Base-by-base conservation (phyloP, 92 coral and sea anemone species). In the Parazoanthus atlanticus region DNA sequence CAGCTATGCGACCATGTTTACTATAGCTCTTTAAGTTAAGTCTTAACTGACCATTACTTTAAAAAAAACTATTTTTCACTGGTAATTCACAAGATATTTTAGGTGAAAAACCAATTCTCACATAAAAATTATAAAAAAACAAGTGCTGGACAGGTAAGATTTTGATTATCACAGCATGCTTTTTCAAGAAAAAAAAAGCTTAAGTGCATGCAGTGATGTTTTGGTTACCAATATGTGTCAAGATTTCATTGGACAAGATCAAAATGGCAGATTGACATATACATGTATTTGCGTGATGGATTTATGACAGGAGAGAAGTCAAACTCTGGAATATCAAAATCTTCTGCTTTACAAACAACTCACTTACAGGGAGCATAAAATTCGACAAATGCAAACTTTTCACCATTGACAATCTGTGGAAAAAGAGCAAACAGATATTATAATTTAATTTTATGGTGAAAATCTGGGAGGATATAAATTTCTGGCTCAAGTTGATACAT, bases 331-430 rank as follows among this genome's bases (percentile, higher is more conserved):
- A 31, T 33, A 31, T 1, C 19, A 9, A 15, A 17, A 13, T 29
- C 76, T 31, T 33, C 9, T 33, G 36, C 78, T 15, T 74, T 74
- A 5, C 78, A 32, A 15, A 12, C 32, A 12, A 13, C 10, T 74
- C 71, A 93, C 98, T 93, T 91, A 95, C 98, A 95, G 9, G 98
- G 98, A 4, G 98, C 98, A 81, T 72, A 95, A 58, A 95, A 95
- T 88, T 95, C 98, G 29, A 93, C 98, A 54, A 95, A 89, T 56
- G 92, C 98, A 90, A 93, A 93, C 86, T 94, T 86, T 81, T 95
- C 98, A 3, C 98, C 98, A 92, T 95, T 95, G 49, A 93, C 95
- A 52, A 95, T 90, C 98, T 95, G 86, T n/a, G 76, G 84, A 85
- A 58, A 13, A 58, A 82, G 67, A 30, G 30, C 71, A 81, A 41